Percentiles rank a stretch among this genome's conserved stretches.
Conservation (phyloP, 2,113 vertebrate species). For the Vanacampus margaritifer region DNA sequence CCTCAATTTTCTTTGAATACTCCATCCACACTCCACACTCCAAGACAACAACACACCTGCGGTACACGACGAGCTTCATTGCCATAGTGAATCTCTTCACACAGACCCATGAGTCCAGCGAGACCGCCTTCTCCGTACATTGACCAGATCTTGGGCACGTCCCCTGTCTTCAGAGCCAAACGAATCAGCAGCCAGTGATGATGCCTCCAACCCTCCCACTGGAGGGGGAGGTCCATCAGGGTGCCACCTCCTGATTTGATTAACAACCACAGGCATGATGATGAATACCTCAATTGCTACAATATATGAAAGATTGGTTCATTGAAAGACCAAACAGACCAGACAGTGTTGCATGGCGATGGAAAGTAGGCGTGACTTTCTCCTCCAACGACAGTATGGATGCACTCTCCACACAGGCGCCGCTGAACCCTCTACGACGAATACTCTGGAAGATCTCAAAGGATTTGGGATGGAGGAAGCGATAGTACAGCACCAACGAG, state of each 20-base stretch:
- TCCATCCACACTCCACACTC: too few relatives aligned
- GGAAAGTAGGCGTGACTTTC: slow-evolving; percentile 48
- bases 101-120: slow-evolving; percentile 65
- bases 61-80: slow-evolving; percentile 35
- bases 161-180: slow-evolving; percentile 82
- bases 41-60: slow-evolving; percentile 40
- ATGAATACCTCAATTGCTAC: neutral
- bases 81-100: slow-evolving; percentile 60
- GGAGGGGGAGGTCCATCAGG: slow-evolving; percentile 62
- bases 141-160: slow-evolving; percentile 66
- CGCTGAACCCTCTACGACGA: slow-evolving; percentile 46
- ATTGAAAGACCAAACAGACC: slow-evolving; percentile 35
- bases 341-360: slow-evolving; percentile 61
- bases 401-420: slow-evolving; percentile 29
- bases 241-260: slow-evolving; percentile 51
- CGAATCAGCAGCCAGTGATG: slow-evolving; percentile 84
- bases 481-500: slow-evolving; percentile 77
- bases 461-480: slow-evolving; percentile 82
- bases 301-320: neutral
- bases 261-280: slow-evolving; percentile 15
- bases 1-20: neutral
- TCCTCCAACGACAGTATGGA: slow-evolving; percentile 45
- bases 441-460: slow-evolving; percentile 77
- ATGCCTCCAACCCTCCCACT: slow-evolving; percentile 65
- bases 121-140: slow-evolving; percentile 72